Evolutionary conservation across 2,113 vertebrate species (phyloP), one percentile per base, ranked within the genome.

Genomic region (Callocephalon fimbriatum): DNA sequence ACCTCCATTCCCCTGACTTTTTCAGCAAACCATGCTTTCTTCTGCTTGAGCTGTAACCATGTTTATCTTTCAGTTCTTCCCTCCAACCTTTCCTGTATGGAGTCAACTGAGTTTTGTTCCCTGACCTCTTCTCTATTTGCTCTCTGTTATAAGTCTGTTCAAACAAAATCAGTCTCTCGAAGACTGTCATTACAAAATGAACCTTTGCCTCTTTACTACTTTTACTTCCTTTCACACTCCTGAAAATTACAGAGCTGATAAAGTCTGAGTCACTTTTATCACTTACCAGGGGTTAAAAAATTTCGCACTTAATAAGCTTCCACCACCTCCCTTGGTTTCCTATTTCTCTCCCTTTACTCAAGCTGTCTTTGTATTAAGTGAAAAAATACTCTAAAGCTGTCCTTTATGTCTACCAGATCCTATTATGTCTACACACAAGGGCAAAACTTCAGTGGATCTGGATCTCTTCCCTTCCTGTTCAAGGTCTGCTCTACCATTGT

Each of bases 351-450:
- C 56, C 51, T 93, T 90, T 80, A 45, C 79, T 83, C 65, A 54
- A 77, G 40, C 35, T 84, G 59, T 23, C 94, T 97, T 97, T 93
- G 75, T 90, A 84, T 77, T 71, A 86, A 90, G 59, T 81, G 75
- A 50, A 86, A 95, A 94, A 53, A 61, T 86, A 65, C 73, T 68
- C 88, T 80, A 88, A 92, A 93, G 65, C 90, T 83, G 17, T 37
- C 38, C 76, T 91, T 95, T 91, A 65, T 81, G 31, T 86, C 92
- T 80, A 76, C 50, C 54, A 92, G 26, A 67, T 48, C 61, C 79
- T 91, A 80, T 93, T 80, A 72, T 75, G 38, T 44, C 76, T 72
- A 62, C 1, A 0, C 25, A 68, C 40, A 37, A 72, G 87, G 75
- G 95, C 70, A 84, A 70, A 93, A 86, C 74, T 85, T 56, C 25